Conservation (phyloP, 2,888 invertebrate species). For the Mystacides longicornis region DNA sequence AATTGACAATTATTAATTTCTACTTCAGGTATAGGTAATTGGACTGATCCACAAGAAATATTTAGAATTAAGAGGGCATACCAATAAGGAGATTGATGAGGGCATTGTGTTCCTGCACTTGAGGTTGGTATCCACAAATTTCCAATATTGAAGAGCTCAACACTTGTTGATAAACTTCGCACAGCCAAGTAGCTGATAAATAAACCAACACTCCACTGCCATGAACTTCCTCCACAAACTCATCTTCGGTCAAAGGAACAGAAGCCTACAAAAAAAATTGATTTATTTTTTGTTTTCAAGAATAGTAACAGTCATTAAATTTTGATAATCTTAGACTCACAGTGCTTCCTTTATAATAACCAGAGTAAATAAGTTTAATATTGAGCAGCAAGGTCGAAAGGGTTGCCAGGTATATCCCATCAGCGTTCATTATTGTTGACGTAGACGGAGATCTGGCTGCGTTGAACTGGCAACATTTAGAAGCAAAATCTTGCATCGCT, state of each 20-base stretch:
- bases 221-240: conserved; percentile 88
- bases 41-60: neutral
- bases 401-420: conserved; percentile 87
- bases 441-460: conserved; percentile 56
- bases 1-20: too few relatives aligned
- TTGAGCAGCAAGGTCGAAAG: conserved; percentile 79
- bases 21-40: too few relatives aligned
- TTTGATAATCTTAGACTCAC: conserved; percentile 32
- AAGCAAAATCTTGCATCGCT: conserved; percentile 85
- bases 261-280: conserved; percentile 31
- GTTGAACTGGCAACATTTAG: conserved; percentile 78
- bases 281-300: neutral
- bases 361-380: conserved; percentile 66
- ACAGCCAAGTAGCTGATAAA: conserved; percentile 87
- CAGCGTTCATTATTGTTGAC: conserved; percentile 83
- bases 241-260: conserved; percentile 67
- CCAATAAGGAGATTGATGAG: conserved; percentile 70
- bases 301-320: neutral
- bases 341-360: conserved; percentile 60
- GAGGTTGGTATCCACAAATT: conserved; percentile 57
- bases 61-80: conserved; percentile 32
- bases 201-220: conserved; percentile 90
- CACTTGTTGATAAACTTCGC: conserved; percentile 85
- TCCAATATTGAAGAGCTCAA: conserved; percentile 66
- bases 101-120: conserved; percentile 49